These are phyloP conservation scores for Hippocampus barbouri DNA, from an alignment of 2,113 vertebrate species.

Conservation along the genomic window DNA sequence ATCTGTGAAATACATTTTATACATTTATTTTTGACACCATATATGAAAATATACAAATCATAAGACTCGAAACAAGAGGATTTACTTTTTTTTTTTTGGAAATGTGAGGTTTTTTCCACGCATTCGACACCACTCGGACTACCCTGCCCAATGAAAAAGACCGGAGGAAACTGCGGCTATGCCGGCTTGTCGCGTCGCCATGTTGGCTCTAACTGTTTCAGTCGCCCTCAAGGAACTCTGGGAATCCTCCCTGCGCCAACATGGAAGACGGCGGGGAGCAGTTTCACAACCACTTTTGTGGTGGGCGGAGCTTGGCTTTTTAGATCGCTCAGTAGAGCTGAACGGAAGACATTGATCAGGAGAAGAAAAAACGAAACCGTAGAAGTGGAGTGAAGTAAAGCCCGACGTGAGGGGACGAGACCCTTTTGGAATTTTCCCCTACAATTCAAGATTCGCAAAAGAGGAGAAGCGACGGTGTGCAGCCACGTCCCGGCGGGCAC, in stretches of 20 bases:
- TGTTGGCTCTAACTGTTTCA: constrained; percentile 61
- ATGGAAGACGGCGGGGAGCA: constrained; percentile 58
- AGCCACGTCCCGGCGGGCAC: not conserved
- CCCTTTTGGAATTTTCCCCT: not conserved
- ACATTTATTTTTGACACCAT: no score
- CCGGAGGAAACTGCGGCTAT: constrained; percentile 47
- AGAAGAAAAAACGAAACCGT: constrained; percentile 29
- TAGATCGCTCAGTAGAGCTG: constrained; percentile 54
- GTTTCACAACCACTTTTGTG: constrained; percentile 62
- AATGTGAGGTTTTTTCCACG: no score
- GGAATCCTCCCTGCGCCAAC: constrained; percentile 52
- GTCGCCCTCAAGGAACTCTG: constrained; percentile 4
- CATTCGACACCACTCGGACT: no score
- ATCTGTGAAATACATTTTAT: no score
- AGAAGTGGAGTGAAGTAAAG: constrained; percentile 21
- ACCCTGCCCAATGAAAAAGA: constrained; percentile 11
- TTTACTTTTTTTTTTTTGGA: no score
- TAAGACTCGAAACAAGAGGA: no score
- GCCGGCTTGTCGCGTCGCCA: constrained; percentile 43
- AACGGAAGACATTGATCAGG: constrained; percentile 25
- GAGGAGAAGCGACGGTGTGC: not conserved
- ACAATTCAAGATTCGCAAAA: not conserved
- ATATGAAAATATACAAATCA: no score
- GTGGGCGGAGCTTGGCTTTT: constrained; percentile 69
- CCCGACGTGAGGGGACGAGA: not conserved